These are phyloP conservation scores for Oreochromis mossambicus DNA, from an alignment of 2,797 vertebrate species.

Conservation along the genomic window DNA sequence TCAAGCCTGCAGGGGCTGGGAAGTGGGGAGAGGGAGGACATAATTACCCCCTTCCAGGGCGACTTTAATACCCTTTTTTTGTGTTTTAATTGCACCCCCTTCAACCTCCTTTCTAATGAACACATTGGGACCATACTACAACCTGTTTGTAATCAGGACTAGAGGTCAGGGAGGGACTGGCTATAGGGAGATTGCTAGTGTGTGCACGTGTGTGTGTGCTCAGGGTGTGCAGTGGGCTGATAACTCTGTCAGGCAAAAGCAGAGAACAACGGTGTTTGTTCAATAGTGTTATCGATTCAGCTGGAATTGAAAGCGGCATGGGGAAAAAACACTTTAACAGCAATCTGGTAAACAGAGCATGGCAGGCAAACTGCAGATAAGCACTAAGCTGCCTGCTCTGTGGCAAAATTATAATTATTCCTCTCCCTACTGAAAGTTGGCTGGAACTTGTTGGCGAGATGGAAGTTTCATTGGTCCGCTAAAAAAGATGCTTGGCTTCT, in stretches of 20 bases:
- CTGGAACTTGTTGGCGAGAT: conserved; percentile 22
- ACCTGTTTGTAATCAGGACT: conserved; percentile 64
- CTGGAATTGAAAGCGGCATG: conserved; percentile 61
- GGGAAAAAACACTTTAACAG: conserved; percentile 44
- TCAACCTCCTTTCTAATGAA: conserved; percentile 64
- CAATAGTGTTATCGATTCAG: conserved; percentile 61
- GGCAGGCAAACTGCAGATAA: conserved; percentile 63
- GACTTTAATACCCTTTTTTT: conserved; percentile 80
- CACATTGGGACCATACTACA: conserved; percentile 72
- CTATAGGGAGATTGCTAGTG: conserved; percentile 28
- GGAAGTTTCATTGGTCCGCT: conserved; percentile 35
- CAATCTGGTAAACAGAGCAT: conserved; percentile 65
- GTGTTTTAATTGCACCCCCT: conserved; percentile 78
- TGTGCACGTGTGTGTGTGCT: conserved; percentile 45
- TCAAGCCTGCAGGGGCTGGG: conserved; percentile 57
- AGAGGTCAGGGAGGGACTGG: background rate
- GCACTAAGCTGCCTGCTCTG: conserved; percentile 49
- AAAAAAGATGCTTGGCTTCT: conserved; percentile 39
- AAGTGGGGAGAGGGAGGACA: conserved; percentile 58
- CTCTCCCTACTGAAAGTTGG: conserved; percentile 26
- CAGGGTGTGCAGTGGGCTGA: conserved; percentile 41
- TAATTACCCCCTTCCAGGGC: conserved; percentile 77
- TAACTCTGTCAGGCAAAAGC: conserved; percentile 52
- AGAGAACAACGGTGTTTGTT: conserved; percentile 54
- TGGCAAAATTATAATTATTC: conserved; percentile 58